A percentile compares a stretch with the other conserved stretches of the same genome.
These are phyloP conservation scores for Sitophilus oryzae DNA, from an alignment of 1,140 invertebrate genomes.

Conservation along the genomic window DNA sequence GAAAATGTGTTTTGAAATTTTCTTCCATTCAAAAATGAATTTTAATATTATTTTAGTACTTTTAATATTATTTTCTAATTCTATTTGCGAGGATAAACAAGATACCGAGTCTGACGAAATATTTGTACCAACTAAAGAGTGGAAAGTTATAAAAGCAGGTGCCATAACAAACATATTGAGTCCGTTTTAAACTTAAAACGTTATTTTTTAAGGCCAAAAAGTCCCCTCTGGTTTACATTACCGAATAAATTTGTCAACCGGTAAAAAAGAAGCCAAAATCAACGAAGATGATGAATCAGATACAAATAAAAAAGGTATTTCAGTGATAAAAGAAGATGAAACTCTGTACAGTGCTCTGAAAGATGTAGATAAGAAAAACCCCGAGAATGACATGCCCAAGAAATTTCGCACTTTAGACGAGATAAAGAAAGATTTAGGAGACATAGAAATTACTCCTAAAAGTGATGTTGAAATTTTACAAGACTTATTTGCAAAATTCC, in stretches of 20 bases:
- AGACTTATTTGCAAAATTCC: constrained; percentile 50
- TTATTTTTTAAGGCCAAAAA: constrained; percentile 53
- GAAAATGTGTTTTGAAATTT: background rate
- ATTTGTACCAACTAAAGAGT: constrained; percentile 55
- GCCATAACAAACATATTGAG: background rate
- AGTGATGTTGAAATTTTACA: constrained; percentile 62
- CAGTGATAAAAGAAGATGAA: constrained; percentile 22
- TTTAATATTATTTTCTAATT: constrained; percentile 1
- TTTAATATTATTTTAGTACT: background rate
- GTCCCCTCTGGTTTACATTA: constrained; percentile 70
- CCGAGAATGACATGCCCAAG: constrained; percentile 28
- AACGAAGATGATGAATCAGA: constrained; percentile 47
- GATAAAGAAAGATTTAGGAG: constrained; percentile 58
- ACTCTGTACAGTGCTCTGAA: constrained; percentile 39
- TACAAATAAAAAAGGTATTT: constrained; percentile 23
- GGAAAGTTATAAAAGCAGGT: constrained; percentile 57
- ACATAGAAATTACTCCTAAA: constrained; percentile 57
- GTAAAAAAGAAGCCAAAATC: constrained; percentile 67
- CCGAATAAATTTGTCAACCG: constrained; percentile 67
- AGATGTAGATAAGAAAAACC: constrained; percentile 36
- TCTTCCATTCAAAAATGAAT: background rate
- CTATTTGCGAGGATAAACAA: background rate
- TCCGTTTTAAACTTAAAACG: background rate
- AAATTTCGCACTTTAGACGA: constrained; percentile 54
- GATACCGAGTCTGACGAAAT: constrained; percentile 25